Evolutionary conservation across 2,113 vertebrate species (phyloP), one percentile per base, ranked within the genome.

Genomic region (Bambusicola thoracicus): DNA sequence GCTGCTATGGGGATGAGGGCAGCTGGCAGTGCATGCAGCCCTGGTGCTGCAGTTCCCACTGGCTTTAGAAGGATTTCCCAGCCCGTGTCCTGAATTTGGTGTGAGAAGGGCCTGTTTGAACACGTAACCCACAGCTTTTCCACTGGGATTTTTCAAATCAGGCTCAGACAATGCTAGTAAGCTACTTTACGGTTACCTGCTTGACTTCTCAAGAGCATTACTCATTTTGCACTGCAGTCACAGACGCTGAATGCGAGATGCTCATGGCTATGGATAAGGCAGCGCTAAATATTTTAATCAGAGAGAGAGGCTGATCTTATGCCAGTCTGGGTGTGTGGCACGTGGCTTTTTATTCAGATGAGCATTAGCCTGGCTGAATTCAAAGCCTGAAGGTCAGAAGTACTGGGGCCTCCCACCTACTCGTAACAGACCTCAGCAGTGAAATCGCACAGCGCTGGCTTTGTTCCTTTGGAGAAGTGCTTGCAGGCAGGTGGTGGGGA

Each of bases 1-100:
- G 17, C 25, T 40, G 21, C 13, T 1, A 1, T 29, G 16, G 15
- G 32, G 34, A 7, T 0, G 13, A 14, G 44, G 53, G 40, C 34
- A 59, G 51, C n/a, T 36, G 1, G 3, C 18, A 67, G 58, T 58
- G 59, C 66, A 55, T 48, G 32, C 46, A 46, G 8, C 56, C 2
- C 29, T 8, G 2, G 7, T 10, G 41, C n/a, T 15, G 46, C 15
- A 2, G 32, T 38, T 76, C 58, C 51, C 24, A 4, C 8, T 8
- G 10, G 13, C 41, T 72, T 67, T 20, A 29, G 49, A 67, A 88
- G 41, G 46, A 51, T 44, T 81, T 89, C 46, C 27, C 24, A 61
- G 14, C 1, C 32, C 6, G 4, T 6, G 14, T 17, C 12, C 46
- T 51, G 49, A 10, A 21, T 27, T 75, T 48, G 49, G 32, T 16